Conservation (phyloP, 2,888 invertebrate species). For the Ceramica pisi region DNA sequence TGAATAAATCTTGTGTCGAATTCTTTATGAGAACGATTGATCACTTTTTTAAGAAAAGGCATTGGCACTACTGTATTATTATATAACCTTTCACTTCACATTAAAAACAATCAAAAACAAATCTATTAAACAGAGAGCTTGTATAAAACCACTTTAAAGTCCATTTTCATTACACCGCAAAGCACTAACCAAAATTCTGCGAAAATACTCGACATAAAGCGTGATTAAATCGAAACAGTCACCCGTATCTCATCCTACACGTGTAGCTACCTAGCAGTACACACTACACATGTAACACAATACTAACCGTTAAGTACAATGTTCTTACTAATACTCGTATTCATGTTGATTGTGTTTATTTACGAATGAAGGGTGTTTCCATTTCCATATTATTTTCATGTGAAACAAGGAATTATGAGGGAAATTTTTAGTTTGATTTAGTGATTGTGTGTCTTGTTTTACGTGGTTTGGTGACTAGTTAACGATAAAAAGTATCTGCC, state of each 20-base stretch:
- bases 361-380: constrained; percentile 1
- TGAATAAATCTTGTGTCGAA: no score
- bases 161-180: not conserved
- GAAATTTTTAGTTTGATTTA: not conserved
- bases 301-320: constrained; percentile 5
- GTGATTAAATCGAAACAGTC: not conserved
- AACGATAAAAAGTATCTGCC: no score
- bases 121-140: not conserved
- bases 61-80: no score
- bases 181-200: not conserved
- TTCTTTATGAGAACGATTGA: no score
- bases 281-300: constrained; percentile 26
- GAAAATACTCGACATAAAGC: not conserved
- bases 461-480: no score
- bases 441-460: not conserved
- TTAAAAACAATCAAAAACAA: not conserved
- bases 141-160: not conserved
- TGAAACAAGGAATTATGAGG: not conserved
- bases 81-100: no score
- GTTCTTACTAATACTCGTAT: not conserved
- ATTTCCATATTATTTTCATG: constrained; percentile 9
- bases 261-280: constrained; percentile 1
- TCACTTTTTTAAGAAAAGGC: no score
- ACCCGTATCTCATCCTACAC: not conserved
- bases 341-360: constrained; percentile 12